A percentile compares a stretch with the other conserved stretches of the same genome.
phyloP scores from a whole-genome alignment of 1,140 invertebrate genomes.

The Battus philenor region DNA sequence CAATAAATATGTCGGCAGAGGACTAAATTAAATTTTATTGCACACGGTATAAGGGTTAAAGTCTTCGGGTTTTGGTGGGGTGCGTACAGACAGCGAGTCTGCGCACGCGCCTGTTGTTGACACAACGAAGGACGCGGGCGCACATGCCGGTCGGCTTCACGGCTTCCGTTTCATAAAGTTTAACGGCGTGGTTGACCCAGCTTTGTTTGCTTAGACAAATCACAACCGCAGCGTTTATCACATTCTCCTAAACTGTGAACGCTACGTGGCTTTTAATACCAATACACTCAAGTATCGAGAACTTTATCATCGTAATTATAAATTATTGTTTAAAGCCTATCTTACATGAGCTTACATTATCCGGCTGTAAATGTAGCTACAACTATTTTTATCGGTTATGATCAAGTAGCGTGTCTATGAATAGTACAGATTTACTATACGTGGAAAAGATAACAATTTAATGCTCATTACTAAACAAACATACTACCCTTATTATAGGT shows the following conservation, averaged over 20 bases:
- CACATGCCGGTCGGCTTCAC: slow-evolving; percentile 50
- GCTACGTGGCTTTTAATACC: slow-evolving; percentile 24
- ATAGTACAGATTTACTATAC: no score
- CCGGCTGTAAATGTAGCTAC: no score
- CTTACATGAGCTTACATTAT: no score
- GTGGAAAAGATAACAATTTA: slow-evolving; percentile 11
- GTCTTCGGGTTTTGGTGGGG: slow-evolving; percentile 15
- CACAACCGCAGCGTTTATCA: slow-evolving; percentile 62
- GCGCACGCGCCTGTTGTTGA: slow-evolving; percentile 66
- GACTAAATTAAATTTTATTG: slow-evolving; percentile 22
- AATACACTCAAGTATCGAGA: slow-evolving; percentile 1
- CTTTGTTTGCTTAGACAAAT: slow-evolving; percentile 64
- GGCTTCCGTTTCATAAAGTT: slow-evolving; percentile 72
- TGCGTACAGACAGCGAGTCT: slow-evolving; percentile 32
- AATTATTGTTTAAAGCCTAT: no score
- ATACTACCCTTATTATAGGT: slow-evolving; percentile 9
- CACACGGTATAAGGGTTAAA: slow-evolving; percentile 25
- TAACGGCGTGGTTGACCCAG: slow-evolving; percentile 69
- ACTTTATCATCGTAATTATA: no score
- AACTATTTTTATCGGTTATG: no score
- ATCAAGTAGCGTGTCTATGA: no score
- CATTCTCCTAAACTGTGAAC: slow-evolving; percentile 65
- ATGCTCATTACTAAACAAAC: slow-evolving; percentile 1
- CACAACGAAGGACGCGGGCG: slow-evolving; percentile 50
- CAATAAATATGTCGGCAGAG: slow-evolving; percentile 15